Evolutionary conservation across 2,113 vertebrate species (phyloP), one percentile per base, ranked within the genome.

Genomic region (Siniperca chuatsi): DNA sequence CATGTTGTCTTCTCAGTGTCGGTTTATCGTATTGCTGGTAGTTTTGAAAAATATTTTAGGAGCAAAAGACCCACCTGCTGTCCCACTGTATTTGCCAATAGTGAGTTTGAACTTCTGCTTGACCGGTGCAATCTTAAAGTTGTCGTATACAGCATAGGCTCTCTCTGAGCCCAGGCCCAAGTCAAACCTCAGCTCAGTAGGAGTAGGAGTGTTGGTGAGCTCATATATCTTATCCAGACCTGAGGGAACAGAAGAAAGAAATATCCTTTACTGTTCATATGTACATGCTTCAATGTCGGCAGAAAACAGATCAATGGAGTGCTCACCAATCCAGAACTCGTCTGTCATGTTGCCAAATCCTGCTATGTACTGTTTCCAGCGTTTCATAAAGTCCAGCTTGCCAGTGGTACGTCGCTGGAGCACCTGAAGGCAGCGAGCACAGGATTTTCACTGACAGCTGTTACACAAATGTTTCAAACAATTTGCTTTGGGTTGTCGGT

Each of bases 311-410:
- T 69, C 72, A 76, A 35, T 54, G 55, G 23, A 0, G 8, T 46
- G 61, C 94, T 93, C 94, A 98, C 98, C 97, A 35, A 98, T 94
- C 97, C 97, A 99, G 81, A 98, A 99, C 87, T 98, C 97, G 7
- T 96, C 96, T 15, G 89, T 95, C 88, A 96, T 91, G 83, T 97
- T 95, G 79, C 97, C 98, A 90, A 98, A 99, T 66, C 97, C 97
- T 81, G 97, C 95, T 25, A 96, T 90, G 0, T 98, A 97, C 77
- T 96, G 96, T 90, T 93, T 96, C 97, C 97, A 98, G 54, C 95
- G 95, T 79, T 96, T 98, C 94, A 97, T 97, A 89, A 99, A 99
- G 92, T 98, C 97, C 88, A 98, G 33, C 79, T 95, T 94, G 0
- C 97, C 97, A 0, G 81, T 95, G 85, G 88, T 96, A 46, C 95